Evolutionary conservation across 2,797 vertebrate genomes (phyloP).

Genomic region (Podarcis lilfordi): DNA sequence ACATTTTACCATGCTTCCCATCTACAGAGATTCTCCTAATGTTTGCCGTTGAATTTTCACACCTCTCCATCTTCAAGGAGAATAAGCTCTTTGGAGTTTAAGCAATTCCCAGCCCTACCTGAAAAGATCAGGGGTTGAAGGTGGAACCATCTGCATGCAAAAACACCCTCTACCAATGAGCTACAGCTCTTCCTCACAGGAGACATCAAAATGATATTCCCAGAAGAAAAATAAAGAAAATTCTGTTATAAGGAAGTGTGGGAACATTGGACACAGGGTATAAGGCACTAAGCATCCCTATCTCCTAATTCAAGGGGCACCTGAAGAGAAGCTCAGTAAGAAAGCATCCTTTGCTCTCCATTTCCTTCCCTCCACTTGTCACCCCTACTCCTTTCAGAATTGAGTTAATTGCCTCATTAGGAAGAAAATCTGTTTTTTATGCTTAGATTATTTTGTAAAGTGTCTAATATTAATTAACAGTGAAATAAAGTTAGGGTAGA

Average conservation of each 20-base stretch:
- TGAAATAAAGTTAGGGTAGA: background rate
- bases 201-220: background rate
- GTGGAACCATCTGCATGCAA: too few species aligned
- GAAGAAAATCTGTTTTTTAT: background rate
- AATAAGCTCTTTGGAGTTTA: too few species aligned
- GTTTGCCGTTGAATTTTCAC: background rate
- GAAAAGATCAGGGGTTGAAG: too few species aligned
- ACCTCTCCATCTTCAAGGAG: too few species aligned
- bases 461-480: background rate
- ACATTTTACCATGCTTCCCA: background rate
- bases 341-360: background rate
- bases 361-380: background rate
- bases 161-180: too few species aligned
- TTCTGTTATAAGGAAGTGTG: background rate
- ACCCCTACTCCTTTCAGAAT: background rate
- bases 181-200: background rate
- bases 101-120: too few species aligned
- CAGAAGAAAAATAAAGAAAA: too few species aligned
- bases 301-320: background rate
- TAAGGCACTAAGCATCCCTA: background rate
- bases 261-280: background rate
- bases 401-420: background rate
- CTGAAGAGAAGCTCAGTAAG: background rate
- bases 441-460: background rate
- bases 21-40: too few species aligned